phyloP scores from a whole-genome alignment of 2,888 invertebrate species.

The Zaprionus obscuricornis region DNA sequence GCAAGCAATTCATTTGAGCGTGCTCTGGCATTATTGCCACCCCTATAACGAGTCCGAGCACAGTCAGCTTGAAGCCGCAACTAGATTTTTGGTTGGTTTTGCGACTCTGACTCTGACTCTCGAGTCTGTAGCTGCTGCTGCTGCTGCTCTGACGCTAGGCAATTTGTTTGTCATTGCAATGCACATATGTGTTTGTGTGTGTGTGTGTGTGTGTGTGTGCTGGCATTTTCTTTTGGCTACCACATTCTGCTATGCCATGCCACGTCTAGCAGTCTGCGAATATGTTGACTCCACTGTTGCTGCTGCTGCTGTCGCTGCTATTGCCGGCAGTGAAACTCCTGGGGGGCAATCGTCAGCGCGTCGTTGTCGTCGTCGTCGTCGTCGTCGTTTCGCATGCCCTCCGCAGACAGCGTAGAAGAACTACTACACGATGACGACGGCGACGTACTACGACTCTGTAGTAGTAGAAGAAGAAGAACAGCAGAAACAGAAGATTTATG shows the following conservation, averaged over 20 bases:
- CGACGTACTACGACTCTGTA: no score
- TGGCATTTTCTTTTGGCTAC: slow-evolving; percentile 57
- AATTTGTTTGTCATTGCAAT: slow-evolving; percentile 72
- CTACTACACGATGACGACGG: no score
- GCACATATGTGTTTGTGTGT: slow-evolving; percentile 10
- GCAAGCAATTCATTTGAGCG: slow-evolving; percentile 69
- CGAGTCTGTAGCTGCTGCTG: slow-evolving; percentile 38
- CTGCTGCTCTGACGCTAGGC: slow-evolving; percentile 54
- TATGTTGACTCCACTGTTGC: background rate
- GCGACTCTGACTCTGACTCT: no score
- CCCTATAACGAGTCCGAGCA: slow-evolving; percentile 35
- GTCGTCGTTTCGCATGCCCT: slow-evolving; percentile 2
- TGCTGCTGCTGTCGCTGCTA: background rate
- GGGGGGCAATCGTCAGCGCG: slow-evolving; percentile 39
- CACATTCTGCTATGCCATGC: slow-evolving; percentile 48
- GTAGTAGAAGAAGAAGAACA: slow-evolving; percentile 1
- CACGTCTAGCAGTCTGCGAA: no score
- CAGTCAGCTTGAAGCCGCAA: slow-evolving; percentile 55
- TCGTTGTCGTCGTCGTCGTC: no score
- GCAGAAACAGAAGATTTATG: slow-evolving; percentile 66
- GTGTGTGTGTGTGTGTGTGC: slow-evolving; percentile 8
- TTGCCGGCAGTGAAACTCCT: background rate
- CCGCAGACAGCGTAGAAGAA: slow-evolving; percentile 16
- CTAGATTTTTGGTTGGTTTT: slow-evolving; percentile 75
- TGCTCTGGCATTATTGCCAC: slow-evolving; percentile 31